A percentile compares a stretch with the other conserved stretches of the same genome.
phyloP scores from a whole-genome alignment of 2,797 vertebrate genomes.

The Rhinophrynus dorsalis region DNA sequence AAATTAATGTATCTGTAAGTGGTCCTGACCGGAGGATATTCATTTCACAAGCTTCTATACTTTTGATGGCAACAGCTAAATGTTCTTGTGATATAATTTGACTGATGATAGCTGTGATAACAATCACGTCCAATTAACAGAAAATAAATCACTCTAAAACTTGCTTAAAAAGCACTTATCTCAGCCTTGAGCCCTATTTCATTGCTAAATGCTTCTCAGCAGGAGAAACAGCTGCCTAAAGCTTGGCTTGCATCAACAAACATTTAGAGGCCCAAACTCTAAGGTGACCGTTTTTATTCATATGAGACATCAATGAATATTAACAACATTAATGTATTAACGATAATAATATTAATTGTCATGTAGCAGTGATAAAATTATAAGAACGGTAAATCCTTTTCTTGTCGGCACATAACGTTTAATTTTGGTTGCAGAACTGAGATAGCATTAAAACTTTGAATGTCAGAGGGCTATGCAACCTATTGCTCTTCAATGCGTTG shows the following conservation, averaged over 20 bases:
- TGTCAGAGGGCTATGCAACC: no score
- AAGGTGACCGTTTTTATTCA: constrained; percentile 46
- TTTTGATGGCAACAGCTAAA: constrained; percentile 49
- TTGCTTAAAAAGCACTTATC: constrained; percentile 52
- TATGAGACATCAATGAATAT: constrained; percentile 26
- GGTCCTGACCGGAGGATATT: constrained; percentile 50
- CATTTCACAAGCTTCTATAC: constrained; percentile 48
- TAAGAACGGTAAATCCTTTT: not conserved
- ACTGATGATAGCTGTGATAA: constrained; percentile 51
- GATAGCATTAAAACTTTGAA: no score
- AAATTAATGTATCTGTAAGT: constrained; percentile 51
- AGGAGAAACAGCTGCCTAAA: constrained; percentile 49
- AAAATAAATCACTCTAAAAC: constrained; percentile 51
- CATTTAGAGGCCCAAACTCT: constrained; percentile 39
- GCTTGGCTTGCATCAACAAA: constrained; percentile 43
- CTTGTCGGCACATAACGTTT: not conserved
- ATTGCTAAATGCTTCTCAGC: constrained; percentile 46
- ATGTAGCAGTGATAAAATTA: not conserved
- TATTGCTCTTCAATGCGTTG: no score
- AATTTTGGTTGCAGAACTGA: no score
- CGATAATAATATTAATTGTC: constrained; percentile 17
- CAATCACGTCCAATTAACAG: constrained; percentile 51
- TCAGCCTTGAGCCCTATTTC: constrained; percentile 50
- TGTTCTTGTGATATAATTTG: constrained; percentile 51
- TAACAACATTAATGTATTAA: constrained; percentile 12